Evolutionary conservation across 2,797 vertebrate species (phyloP), one percentile per base, ranked within the genome.

Genomic region (Liasis olivaceus): DNA sequence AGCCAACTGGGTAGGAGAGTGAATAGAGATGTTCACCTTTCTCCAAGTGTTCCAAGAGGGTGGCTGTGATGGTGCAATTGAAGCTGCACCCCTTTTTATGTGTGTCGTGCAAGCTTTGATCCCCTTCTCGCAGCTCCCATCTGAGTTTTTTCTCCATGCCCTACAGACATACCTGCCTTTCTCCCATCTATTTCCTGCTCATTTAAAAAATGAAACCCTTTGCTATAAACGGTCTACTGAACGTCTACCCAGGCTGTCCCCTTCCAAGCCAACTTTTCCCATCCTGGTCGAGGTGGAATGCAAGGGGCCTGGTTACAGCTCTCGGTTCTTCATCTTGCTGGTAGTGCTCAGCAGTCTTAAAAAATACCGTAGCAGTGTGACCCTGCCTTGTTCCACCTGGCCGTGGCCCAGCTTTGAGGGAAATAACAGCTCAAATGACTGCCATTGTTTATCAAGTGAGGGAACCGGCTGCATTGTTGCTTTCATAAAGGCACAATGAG

Each of bases 391-490:
- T 47, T 81, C 72, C 72, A 81, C 8, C 20, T 81, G 72, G 72
- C 72, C 47, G 3, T 81, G 36, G 36, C 36, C 72, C 72, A 81
- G 84, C 51, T 85, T 0, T 1, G 54, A 26, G 6, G 84, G 51
- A 54, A 85, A 85, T 54, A 85, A 85, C 47, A 51, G 47, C 72
- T 85, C 92, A 36, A 85, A 0, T 0, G 8, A 84, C 0, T 62
- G 4, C 0, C 0, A 20, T 89, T 91, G 0, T n/a, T 94, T 14
- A 36, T 2, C 0, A n/a, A 93, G 54, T 0, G 0, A 60, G 47
- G 66, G 58, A 87, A 92, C 0, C 0, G 63, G n/a, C 0, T 11
- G 0, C 64, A 22, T 88, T 3, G 0, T 26, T 94, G 84, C 91
- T 89, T 42, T 87, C 47, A 28, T 12, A 2, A 69, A 0, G 36